A percentile compares a stretch with the other conserved stretches of the same genome.
phyloP scores from a whole-genome alignment of 2,797 vertebrate genomes.

The Melanotaenia maccullochi region DNA sequence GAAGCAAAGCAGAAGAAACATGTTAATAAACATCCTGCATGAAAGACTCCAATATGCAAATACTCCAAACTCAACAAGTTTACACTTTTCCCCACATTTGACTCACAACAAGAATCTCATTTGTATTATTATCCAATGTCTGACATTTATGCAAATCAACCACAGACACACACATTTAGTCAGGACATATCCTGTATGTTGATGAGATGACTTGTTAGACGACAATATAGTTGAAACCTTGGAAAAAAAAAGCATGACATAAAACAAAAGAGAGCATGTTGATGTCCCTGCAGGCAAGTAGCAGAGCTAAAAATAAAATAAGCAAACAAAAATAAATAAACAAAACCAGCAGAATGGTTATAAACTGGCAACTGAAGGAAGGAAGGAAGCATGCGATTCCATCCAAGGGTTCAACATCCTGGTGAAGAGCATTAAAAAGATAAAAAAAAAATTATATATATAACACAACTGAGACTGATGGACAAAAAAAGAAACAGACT shows the following conservation, averaged over 20 bases:
- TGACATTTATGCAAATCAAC: conserved; percentile 25
- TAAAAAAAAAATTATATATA: not conserved
- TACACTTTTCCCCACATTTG: conserved; percentile 9
- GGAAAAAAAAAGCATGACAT: conserved; percentile 50
- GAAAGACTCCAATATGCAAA: not conserved
- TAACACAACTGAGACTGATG: conserved; percentile 39
- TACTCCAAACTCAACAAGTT: conserved; percentile 1
- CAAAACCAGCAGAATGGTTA: conserved; percentile 54
- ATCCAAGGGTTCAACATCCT: conserved; percentile 56
- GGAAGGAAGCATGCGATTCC: conserved; percentile 79
- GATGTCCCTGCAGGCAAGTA: conserved; percentile 39
- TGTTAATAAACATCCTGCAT: conserved; percentile 3
- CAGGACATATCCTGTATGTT: conserved; percentile 53
- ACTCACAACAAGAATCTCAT: conserved; percentile 3
- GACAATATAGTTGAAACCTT: conserved; percentile 53
- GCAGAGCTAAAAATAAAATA: conserved; percentile 56
- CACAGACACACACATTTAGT: conserved; percentile 25
- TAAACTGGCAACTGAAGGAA: conserved; percentile 62
- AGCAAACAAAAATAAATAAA: conserved; percentile 20
- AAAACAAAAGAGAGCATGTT: conserved; percentile 45
- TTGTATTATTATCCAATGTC: conserved; percentile 27
- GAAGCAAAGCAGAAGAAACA: not conserved
- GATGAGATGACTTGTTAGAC: conserved; percentile 67
- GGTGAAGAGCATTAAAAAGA: conserved; percentile 51
- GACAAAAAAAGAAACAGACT: conserved; percentile 43